These are phyloP conservation scores for Drosophila nigromelanica DNA, from an alignment of 1,140 invertebrate species.

Conservation along the genomic window DNA sequence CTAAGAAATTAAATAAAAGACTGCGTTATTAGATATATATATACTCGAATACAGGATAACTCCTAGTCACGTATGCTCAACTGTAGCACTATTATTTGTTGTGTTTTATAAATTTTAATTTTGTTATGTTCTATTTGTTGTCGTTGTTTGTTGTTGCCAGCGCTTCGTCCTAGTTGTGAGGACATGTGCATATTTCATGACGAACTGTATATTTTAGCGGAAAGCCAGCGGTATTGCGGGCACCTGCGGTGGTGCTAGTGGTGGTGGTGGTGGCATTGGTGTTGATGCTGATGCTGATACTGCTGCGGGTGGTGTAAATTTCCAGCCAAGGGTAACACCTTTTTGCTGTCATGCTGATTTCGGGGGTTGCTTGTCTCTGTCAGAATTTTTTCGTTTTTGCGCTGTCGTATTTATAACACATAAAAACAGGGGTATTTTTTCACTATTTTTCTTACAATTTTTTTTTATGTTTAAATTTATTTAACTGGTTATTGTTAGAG, in stretches of 20 bases:
- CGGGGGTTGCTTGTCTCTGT: slow-evolving; percentile 23
- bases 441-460: neutral
- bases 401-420: slow-evolving; percentile 1
- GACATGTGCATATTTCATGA: slow-evolving; percentile 79
- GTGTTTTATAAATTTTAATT: slow-evolving; percentile 65
- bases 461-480: slow-evolving; percentile 17
- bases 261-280: slow-evolving; percentile 8
- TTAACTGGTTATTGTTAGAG: slow-evolving; percentile 14
- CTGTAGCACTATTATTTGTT: slow-evolving; percentile 22
- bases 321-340: slow-evolving; percentile 74
- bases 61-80: too few species aligned
- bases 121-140: slow-evolving; percentile 67
- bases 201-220: slow-evolving; percentile 74
- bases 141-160: slow-evolving; percentile 30
- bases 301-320: slow-evolving; percentile 54
- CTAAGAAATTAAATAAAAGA: too few species aligned
- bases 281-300: slow-evolving; percentile 2
- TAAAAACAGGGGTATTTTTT: neutral
- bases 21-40: too few species aligned
- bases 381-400: neutral
- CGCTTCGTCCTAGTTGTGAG: slow-evolving; percentile 58
- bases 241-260: slow-evolving; percentile 6
- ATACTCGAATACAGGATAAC: too few species aligned
- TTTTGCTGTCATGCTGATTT: slow-evolving; percentile 70
- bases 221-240: too few species aligned